Base-by-base conservation (phyloP, 1,140 invertebrate genomes). In the Scaptodrosophila lebanonensis region DNA sequence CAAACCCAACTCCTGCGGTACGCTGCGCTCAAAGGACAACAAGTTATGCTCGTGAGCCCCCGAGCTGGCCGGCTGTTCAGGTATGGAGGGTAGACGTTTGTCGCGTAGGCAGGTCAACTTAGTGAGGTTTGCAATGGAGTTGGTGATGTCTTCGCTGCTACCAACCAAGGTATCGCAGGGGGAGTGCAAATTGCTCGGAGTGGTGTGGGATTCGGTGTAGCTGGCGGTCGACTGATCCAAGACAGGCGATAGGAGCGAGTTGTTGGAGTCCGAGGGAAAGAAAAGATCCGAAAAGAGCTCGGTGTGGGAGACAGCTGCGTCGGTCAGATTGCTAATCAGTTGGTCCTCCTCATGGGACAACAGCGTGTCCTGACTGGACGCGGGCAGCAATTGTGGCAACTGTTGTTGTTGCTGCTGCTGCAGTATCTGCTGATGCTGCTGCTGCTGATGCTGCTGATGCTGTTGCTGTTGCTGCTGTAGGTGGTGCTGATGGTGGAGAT, bases 21-120 rank as follows among this genome's bases (percentile, higher is more conserved):
- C 50, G 12, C 53, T 45, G 27, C 48, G 66, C 54, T 49, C 61
- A 32, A 42, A 53, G 40, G 27, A 85, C 38, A 83, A 58, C 18
- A 60, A 64, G 12, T 62, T 64, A 35, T 77, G 82, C 50, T 79
- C 69, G 43, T 83, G 82, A 42, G 56, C 40, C 15, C 47, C 63
- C 42, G 43, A 56, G 83, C 87, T 87, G 1, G 52, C 39, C 12
- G 52, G 87, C 9, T 88, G 72, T 54, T 89, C 79, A 2, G 76
- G 83, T 25, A 82, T 84, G n/a, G 89, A 50, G 86, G 83, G 75
- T 69, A 89, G 32, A 54, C 88, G 64, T 87, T 86, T 66, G 87
- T 83, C 73, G 17, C 83, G 76, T 35, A 82, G 40, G 42, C 36
- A 88, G 60, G 62, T 88, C 49, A 63, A 76, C 82, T 84, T 88